Evolutionary conservation across 2,113 vertebrate species (phyloP).

Genomic region (Tympanuchus pallidicinctus): DNA sequence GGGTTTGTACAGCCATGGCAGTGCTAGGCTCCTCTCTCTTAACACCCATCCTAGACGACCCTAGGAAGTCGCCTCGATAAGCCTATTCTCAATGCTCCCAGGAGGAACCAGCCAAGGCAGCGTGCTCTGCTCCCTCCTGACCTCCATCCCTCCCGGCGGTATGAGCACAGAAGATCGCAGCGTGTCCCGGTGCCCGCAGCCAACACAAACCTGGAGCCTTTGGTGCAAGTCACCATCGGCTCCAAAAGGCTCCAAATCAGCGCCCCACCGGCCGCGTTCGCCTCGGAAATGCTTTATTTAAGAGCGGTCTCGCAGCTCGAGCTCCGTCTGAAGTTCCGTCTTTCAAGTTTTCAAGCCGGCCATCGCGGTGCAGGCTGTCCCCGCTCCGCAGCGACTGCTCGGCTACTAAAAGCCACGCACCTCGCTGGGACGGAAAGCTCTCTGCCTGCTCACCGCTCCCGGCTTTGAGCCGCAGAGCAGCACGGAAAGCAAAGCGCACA

Average conservation of each 20-base stretch:
- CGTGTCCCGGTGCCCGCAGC: neutral
- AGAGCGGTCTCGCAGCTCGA: accelerated
- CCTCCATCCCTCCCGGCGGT: neutral
- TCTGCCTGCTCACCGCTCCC: accelerated
- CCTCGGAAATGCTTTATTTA: neutral
- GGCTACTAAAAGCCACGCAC: accelerated
- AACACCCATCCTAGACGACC: neutral
- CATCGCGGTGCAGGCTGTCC: accelerated
- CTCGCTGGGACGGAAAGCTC: accelerated
- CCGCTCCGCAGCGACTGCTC: too few species aligned
- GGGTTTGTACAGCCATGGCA: neutral
- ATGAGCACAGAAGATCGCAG: neutral
- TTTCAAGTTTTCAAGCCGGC: accelerated
- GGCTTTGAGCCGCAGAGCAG: neutral
- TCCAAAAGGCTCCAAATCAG: neutral
- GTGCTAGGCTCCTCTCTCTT: neutral
- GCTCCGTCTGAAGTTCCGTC: neutral
- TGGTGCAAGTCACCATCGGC: accelerated
- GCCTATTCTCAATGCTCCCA: neutral
- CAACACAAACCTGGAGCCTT: neutral
- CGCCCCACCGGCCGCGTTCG: accelerated
- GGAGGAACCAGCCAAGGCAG: neutral
- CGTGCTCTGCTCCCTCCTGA: neutral
- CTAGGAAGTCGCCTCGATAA: neutral
- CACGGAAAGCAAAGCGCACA: accelerated